phyloP scores from a whole-genome alignment of 92 coral and sea anemone species.

The Heliopora coerulea region DNA sequence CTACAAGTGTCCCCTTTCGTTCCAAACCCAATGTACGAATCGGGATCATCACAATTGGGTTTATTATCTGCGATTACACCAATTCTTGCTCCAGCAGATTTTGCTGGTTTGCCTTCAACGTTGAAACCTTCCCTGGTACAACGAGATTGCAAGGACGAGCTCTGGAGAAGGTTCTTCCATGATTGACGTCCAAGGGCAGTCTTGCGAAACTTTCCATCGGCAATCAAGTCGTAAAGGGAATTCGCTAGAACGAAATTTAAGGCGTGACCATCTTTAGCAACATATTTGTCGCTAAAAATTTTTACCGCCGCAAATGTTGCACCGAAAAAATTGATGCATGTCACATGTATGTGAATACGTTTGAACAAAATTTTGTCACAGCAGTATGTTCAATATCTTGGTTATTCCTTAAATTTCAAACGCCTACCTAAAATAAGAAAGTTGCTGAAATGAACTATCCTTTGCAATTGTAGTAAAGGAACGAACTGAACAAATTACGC shows the following conservation, averaged over 20 bases:
- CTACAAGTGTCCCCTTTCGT: constrained; percentile 2
- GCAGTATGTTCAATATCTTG: constrained; percentile 28
- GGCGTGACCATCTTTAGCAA: constrained; percentile 21
- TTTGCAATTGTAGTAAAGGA: no score
- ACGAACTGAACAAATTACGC: no score
- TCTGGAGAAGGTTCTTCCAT: constrained; percentile 51
- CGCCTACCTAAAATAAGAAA: no score
- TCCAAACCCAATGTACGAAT: constrained; percentile 57
- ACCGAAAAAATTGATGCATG: no score
- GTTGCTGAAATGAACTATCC: no score
- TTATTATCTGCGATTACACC: constrained; percentile 52
- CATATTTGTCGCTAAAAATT: no score
- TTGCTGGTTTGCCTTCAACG: neutral
- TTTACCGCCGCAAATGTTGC: no score
- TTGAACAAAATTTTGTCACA: no score
- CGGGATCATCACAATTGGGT: constrained; percentile 46
- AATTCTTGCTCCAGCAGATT: constrained; percentile 20
- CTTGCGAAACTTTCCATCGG: constrained; percentile 30
- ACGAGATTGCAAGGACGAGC: constrained; percentile 51
- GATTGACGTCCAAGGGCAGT: constrained; percentile 37
- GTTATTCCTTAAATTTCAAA: no score
- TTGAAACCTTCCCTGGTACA: constrained; percentile 60
- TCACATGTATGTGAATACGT: no score
- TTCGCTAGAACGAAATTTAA: constrained; percentile 40
- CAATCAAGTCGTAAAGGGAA: constrained; percentile 59